Percentiles rank a stretch among this genome's conserved stretches.
phyloP scores from a whole-genome alignment of 2,888 invertebrate species.

The Yponomeuta sedellus region DNA sequence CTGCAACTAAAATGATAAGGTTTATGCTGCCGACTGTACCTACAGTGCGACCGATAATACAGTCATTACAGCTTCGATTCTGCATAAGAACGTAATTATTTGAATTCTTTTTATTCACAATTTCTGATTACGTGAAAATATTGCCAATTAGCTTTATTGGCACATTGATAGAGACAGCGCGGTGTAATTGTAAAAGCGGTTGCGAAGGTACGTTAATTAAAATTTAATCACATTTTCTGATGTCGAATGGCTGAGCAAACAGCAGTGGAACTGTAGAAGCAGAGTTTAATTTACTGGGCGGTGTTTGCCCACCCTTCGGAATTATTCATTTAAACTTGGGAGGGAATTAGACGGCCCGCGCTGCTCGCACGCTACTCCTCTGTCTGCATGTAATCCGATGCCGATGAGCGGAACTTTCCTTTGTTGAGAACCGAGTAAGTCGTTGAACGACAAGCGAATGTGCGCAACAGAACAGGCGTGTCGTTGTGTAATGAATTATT shows the following conservation, averaged over 20 bases:
- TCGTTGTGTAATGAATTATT: background rate
- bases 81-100: background rate
- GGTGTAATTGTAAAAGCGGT: background rate
- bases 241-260: constrained; percentile 19
- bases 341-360: constrained; percentile 5
- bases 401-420: background rate
- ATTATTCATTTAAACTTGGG: constrained; percentile 16
- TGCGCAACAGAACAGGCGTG: background rate
- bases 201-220: constrained; percentile 14
- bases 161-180: background rate
- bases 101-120: background rate
- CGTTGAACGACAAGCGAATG: background rate
- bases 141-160: too few species aligned
- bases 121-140: background rate
- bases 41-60: too few species aligned
- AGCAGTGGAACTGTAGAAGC: constrained; percentile 23
- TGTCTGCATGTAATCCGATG: background rate
- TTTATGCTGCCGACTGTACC: too few species aligned
- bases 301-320: constrained; percentile 5
- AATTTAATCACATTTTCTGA: constrained; percentile 15
- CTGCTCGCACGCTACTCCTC: background rate
- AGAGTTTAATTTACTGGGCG: constrained; percentile 28
- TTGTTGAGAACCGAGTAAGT: background rate
- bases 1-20: too few species aligned
- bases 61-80: too few species aligned